Conservation (phyloP, 1,140 invertebrate species). For the Apis florea region DNA sequence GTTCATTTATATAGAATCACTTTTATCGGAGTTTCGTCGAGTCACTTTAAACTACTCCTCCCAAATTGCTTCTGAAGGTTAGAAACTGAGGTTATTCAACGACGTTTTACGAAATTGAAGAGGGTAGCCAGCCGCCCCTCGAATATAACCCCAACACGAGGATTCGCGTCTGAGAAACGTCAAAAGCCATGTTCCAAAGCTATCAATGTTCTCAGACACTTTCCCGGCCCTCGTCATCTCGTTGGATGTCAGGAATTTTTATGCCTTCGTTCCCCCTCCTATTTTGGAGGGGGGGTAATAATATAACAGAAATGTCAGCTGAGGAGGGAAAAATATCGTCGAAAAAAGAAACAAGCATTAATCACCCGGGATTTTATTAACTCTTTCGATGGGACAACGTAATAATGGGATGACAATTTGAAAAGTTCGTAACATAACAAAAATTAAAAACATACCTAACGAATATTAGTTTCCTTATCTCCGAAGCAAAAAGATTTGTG, state of each 20-base stretch:
- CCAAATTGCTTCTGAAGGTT: background rate
- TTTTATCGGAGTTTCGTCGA: background rate
- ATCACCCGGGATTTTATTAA: slow-evolving; percentile 2
- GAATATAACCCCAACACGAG: background rate
- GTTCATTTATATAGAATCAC: too few relatives aligned
- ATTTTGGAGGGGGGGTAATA: background rate
- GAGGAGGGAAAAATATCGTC: background rate
- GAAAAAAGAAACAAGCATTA: background rate
- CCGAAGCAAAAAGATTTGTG: too few relatives aligned
- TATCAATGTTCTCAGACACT: slow-evolving; percentile 33
- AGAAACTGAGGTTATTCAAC: background rate
- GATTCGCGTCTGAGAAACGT: slow-evolving; percentile 28
- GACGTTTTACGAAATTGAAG: background rate
- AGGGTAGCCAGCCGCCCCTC: slow-evolving; percentile 1
- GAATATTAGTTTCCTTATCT: too few relatives aligned
- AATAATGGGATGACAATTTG: too few relatives aligned
- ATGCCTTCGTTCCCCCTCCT: background rate
- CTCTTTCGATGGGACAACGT: background rate
- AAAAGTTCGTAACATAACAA: too few relatives aligned
- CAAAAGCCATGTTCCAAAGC: slow-evolving; percentile 14
- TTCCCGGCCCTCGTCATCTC: slow-evolving; percentile 12
- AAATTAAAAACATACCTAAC: too few relatives aligned
- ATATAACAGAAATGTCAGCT: background rate
- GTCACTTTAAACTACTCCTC: background rate
- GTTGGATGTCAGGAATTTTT: slow-evolving; percentile 2